phyloP scores from a whole-genome alignment of 2,888 invertebrate genomes.

The Rhagonycha lutea region DNA sequence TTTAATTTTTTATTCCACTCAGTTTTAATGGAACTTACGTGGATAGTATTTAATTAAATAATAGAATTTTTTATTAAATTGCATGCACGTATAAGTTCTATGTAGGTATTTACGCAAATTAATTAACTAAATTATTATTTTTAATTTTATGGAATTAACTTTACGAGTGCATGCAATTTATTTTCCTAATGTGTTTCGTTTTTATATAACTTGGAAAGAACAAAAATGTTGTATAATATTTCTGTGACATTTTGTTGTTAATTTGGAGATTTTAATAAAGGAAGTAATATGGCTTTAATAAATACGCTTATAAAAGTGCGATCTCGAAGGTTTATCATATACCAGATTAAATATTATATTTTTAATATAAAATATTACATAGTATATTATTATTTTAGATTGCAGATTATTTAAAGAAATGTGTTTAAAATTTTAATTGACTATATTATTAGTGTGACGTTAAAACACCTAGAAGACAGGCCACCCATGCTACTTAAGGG shows the following conservation, averaged over 20 bases:
- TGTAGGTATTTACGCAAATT: neutral
- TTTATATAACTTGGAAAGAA: neutral
- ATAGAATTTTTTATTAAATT: neutral
- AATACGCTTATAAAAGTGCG: neutral
- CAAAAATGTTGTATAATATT: neutral
- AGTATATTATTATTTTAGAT: no score
- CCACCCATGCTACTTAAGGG: no score
- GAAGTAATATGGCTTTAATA: neutral
- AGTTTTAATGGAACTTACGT: neutral
- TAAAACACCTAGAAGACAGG: no score
- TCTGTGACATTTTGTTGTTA: neutral
- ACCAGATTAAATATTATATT: neutral
- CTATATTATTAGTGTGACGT: no score
- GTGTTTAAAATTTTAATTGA: no score
- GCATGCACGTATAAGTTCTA: no score
- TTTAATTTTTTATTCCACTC: neutral
- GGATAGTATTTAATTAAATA: no score
- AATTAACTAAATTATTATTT: neutral
- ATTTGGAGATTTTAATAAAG: neutral
- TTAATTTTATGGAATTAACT: neutral
- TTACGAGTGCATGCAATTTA: neutral
- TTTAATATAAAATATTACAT: neutral
- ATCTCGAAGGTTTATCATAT: neutral
- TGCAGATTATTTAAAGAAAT: no score
- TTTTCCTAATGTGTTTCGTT: neutral